Conservation (phyloP, 2,113 vertebrate species). For the Hipposideros armiger region DNA sequence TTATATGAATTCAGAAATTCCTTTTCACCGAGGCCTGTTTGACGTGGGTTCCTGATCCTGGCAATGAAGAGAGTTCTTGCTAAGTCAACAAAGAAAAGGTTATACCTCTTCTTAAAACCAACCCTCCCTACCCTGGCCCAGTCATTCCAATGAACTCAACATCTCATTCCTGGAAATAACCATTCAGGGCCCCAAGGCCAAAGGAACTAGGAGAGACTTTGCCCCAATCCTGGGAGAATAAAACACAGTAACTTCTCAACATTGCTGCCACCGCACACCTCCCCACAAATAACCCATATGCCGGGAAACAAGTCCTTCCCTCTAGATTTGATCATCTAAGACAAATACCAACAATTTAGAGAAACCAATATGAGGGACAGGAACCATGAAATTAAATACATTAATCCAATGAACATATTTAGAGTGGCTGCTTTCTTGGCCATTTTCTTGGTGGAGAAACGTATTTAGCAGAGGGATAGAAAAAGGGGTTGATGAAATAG, state of each 20-base stretch:
- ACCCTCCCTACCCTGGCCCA: neutral
- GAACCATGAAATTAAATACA: neutral
- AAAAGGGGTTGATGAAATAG: neutral
- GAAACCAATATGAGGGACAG: neutral
- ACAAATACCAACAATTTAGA: neutral
- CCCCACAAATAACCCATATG: neutral
- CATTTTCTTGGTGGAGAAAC: neutral
- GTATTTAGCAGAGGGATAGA: neutral
- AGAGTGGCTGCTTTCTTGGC: neutral
- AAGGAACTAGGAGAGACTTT: neutral
- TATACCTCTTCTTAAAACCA: neutral
- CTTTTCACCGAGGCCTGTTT: neutral
- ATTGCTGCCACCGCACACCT: neutral
- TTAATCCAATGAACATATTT: neutral
- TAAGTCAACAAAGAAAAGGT: neutral
- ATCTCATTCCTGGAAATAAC: constrained; percentile 6
- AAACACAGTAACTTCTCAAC: neutral
- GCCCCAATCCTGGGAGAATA: neutral
- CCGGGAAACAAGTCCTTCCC: neutral
- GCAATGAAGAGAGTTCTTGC: neutral
- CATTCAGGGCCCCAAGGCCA: neutral
- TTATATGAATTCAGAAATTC: neutral
- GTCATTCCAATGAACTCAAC: neutral
- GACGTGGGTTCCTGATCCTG: neutral
- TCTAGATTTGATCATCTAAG: neutral